These are phyloP conservation scores for Bos javanicus DNA, from an alignment of 2,113 vertebrate genomes.

Conservation along the genomic window DNA sequence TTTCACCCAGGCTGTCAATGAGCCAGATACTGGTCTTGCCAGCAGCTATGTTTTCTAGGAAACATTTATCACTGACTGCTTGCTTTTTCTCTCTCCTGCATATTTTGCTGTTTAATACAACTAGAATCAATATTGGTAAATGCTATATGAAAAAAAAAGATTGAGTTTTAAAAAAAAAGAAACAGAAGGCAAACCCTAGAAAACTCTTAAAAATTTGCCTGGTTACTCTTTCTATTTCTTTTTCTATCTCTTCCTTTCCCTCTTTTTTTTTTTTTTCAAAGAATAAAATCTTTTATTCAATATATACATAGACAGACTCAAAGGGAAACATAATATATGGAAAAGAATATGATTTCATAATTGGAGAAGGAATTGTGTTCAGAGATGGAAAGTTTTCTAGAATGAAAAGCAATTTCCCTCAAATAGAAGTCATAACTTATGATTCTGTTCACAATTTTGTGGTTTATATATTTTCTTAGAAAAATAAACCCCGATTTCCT, in stretches of 20 bases:
- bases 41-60: neutral
- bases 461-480: neutral
- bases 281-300: neutral
- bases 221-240: neutral
- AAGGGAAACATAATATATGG: neutral
- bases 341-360: conserved; percentile 45
- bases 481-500: conserved; percentile 32
- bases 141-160: neutral
- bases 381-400: conserved; percentile 52
- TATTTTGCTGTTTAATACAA: neutral
- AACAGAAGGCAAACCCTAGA: neutral
- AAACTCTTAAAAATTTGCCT: neutral
- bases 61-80: neutral
- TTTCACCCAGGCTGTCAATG: neutral
- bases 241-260: neutral
- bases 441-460: neutral
- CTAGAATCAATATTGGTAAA: conserved; percentile 14
- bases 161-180: neutral
- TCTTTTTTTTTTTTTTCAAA: neutral
- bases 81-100: neutral
- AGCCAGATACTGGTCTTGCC: neutral
- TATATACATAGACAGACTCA: neutral
- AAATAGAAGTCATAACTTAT: conserved; percentile 10
- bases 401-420: conserved; percentile 56
- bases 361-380: conserved; percentile 12